Conservation (phyloP, 2,113 vertebrate genomes). For the Aythya baeri region DNA sequence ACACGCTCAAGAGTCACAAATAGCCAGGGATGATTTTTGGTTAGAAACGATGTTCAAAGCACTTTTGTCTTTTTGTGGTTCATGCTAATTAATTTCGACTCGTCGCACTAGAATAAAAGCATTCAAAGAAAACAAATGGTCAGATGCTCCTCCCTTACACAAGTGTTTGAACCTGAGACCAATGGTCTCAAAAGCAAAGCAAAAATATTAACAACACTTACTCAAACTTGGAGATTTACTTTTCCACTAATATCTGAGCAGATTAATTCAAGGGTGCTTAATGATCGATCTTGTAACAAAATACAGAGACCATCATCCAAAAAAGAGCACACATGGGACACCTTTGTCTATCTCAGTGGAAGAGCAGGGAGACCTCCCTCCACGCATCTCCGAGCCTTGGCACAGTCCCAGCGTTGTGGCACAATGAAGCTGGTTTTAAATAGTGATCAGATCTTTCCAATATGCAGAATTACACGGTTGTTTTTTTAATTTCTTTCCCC, state of each 20-base stretch:
- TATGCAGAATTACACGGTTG: background rate
- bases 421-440: background rate
- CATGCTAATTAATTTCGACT: background rate
- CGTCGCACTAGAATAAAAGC: background rate
- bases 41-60: background rate
- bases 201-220: background rate
- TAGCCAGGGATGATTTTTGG: background rate
- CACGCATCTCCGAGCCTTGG: accelerated
- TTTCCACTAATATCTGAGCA: background rate
- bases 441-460: background rate
- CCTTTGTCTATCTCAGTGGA: accelerated
- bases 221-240: background rate
- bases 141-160: background rate
- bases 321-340: background rate
- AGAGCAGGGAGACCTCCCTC: background rate
- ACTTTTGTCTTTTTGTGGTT: background rate
- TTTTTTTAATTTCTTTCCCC: background rate
- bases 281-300: background rate
- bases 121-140: background rate
- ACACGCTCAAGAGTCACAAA: background rate
- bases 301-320: no score
- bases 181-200: background rate
- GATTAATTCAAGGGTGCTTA: background rate
- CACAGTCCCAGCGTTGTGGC: no score
- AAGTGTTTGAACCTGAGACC: background rate